phyloP scores from a whole-genome alignment of 2,113 vertebrate species.

The Laterallus jamaicensis region DNA sequence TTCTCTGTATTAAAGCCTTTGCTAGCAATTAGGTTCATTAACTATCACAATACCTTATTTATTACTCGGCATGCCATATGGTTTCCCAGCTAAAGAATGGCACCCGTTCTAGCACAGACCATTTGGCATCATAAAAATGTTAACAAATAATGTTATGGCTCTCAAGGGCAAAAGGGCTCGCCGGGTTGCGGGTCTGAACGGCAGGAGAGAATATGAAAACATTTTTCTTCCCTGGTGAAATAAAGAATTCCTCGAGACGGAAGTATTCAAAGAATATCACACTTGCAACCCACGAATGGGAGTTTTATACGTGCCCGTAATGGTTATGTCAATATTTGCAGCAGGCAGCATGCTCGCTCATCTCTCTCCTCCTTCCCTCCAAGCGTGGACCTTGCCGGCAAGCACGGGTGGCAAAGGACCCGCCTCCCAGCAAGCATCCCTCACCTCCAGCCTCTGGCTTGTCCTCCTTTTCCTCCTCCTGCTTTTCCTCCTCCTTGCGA shows the following conservation, averaged over 20 bases:
- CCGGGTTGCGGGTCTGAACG: conserved; percentile 75
- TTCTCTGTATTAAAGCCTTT: conserved; percentile 84
- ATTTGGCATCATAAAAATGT: conserved; percentile 89
- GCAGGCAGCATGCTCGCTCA: conserved; percentile 50
- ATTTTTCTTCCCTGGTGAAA: conserved; percentile 79
- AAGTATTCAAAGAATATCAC: conserved; percentile 69
- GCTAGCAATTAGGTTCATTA: conserved; percentile 89
- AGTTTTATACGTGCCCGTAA: conserved; percentile 70
- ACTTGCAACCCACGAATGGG: conserved; percentile 61
- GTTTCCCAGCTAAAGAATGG: conserved; percentile 86
- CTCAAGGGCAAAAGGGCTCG: conserved; percentile 81
- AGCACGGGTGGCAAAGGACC: not conserved
- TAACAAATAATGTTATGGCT: conserved; percentile 87
- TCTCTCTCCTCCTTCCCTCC: not conserved
- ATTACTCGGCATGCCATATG: conserved; percentile 85
- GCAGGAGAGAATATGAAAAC: conserved; percentile 81
- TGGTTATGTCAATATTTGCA: conserved; percentile 73
- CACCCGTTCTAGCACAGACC: conserved; percentile 81
- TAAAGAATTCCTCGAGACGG: conserved; percentile 79
- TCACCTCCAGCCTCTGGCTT: accelerated
- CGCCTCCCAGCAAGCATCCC: not conserved
- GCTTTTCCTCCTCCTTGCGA: no score
- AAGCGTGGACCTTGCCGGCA: not conserved
- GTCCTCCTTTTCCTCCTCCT: no score
- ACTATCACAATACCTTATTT: conserved; percentile 91